phyloP scores from a whole-genome alignment of 2,797 vertebrate species.

The Sebastes trivittatus region DNA sequence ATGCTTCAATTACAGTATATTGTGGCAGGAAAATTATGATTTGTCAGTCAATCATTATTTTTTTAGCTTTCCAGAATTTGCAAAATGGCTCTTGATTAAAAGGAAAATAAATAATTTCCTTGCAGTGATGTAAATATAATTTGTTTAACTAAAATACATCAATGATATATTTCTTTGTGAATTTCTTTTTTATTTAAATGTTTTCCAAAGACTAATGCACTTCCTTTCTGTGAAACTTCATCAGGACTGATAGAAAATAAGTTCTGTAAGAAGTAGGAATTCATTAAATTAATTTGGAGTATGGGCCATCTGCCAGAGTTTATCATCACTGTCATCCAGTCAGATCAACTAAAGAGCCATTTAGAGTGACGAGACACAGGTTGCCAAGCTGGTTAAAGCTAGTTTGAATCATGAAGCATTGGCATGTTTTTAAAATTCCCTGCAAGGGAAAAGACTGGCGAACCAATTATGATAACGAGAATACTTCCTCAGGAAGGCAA shows the following conservation, averaged over 20 bases:
- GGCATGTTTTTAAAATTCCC: conserved; percentile 65
- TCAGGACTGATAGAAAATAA: background rate
- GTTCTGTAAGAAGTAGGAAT: conserved; percentile 10
- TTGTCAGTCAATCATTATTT: background rate
- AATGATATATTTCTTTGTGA: background rate
- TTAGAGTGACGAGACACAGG: conserved; percentile 87
- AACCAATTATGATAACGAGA: conserved; percentile 86
- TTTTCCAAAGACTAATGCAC: background rate
- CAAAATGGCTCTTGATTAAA: background rate
- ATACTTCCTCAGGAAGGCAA: conserved; percentile 70
- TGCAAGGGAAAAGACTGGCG: conserved; percentile 53
- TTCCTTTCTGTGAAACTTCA: background rate
- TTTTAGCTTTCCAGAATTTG: background rate
- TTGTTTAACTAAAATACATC: background rate
- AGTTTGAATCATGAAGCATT: conserved; percentile 73
- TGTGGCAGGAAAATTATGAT: background rate
- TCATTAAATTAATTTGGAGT: conserved; percentile 18
- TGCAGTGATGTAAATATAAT: background rate
- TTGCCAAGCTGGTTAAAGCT: conserved; percentile 87
- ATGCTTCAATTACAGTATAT: background rate
- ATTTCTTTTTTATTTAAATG: background rate
- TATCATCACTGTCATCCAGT: conserved; percentile 86
- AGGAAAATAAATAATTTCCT: fast-evolving
- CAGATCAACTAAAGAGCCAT: conserved; percentile 89
- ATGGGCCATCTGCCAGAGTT: conserved; percentile 73